A percentile compares a stretch with the other conserved stretches of the same genome.
phyloP scores from a whole-genome alignment of 2,797 vertebrate species.

The Pipistrellus kuhlii region DNA sequence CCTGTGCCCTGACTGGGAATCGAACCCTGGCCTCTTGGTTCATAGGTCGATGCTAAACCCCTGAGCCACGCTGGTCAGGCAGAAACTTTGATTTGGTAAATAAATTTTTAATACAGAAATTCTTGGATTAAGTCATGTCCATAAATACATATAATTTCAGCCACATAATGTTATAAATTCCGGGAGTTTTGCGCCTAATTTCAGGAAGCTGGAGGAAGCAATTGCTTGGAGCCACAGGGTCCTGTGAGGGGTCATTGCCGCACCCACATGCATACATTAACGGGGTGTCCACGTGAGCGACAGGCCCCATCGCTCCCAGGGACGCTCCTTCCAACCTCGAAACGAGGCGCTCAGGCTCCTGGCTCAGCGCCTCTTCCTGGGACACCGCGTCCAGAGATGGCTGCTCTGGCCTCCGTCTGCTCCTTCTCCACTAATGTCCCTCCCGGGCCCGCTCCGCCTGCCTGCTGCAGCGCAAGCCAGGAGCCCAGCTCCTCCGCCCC shows the following conservation, averaged over 20 bases:
- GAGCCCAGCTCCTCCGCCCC: background rate
- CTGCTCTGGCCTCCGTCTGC: background rate
- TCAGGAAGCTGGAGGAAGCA: background rate
- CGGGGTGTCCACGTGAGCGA: background rate
- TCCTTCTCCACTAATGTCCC: background rate
- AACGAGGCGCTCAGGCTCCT: background rate
- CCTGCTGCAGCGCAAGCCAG: background rate
- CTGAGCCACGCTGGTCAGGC: no score
- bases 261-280: background rate
- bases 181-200: background rate
- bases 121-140: slow-evolving; percentile 9
- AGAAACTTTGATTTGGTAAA: background rate
- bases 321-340: background rate
- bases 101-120: background rate
- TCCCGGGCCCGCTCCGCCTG: background rate
- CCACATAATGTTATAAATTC: background rate
- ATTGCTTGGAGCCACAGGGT: background rate
- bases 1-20: no score
- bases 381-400: no score
- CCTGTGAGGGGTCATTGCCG: background rate
- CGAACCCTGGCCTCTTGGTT: no score
- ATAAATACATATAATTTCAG: background rate
- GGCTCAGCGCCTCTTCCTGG: background rate
- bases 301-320: background rate
- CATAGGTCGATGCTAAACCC: no score